Conservation (phyloP, 1,140 invertebrate species). For the Drosophila varians region DNA sequence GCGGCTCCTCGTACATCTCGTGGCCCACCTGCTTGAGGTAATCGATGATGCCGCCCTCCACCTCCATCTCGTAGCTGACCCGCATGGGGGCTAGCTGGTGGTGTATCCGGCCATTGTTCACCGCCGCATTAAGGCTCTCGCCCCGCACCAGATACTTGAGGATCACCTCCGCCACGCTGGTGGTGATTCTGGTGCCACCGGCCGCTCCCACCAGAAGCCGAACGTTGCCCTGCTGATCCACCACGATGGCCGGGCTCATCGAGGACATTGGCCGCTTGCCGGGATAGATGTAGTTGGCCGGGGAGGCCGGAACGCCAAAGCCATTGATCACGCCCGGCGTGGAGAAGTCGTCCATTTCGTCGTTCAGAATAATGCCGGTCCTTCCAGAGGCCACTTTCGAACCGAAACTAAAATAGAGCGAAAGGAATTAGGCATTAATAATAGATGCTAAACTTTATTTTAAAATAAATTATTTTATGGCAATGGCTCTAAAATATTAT, state of each 20-base stretch:
- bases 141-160: constrained; percentile 90
- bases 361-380: constrained; percentile 97
- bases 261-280: constrained; percentile 97
- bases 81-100: constrained; percentile 96
- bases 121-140: constrained; percentile 89
- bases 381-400: constrained; percentile 88
- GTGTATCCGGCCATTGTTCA: constrained; percentile 93
- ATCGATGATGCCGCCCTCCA: constrained; percentile 57
- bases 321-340: constrained; percentile 91
- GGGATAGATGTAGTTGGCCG: constrained; percentile 92
- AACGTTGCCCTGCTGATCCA: constrained; percentile 90
- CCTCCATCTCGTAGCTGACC: constrained; percentile 84
- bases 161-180: constrained; percentile 87
- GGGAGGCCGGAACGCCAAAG: constrained; percentile 91
- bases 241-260: constrained; percentile 95
- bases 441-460: too few species aligned
- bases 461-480: not conserved
- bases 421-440: not conserved
- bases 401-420: constrained; percentile 88
- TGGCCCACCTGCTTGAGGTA: constrained; percentile 83
- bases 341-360: constrained; percentile 98
- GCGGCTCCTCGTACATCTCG: constrained; percentile 73
- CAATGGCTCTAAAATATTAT: not conserved
- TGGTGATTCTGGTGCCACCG: constrained; percentile 96
- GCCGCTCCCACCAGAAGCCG: constrained; percentile 94